A percentile compares a stretch with the other conserved stretches of the same genome.
Conservation (phyloP, 1,140 invertebrate species). For the Meloidogyne exigua region DNA sequence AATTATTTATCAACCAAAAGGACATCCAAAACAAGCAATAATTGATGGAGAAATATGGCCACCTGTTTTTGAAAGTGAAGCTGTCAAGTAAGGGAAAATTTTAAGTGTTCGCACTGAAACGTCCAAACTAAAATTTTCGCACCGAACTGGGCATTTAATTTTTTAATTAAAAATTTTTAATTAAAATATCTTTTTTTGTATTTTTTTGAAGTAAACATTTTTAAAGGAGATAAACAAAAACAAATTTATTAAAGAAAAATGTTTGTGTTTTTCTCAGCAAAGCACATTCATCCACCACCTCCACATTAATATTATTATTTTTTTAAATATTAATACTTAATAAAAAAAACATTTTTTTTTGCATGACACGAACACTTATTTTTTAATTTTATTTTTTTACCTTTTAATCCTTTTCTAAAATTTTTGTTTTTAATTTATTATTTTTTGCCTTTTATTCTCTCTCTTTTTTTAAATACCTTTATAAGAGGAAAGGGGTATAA, state of each 20-base stretch:
- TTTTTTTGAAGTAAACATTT: neutral
- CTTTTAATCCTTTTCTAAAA: too few species aligned
- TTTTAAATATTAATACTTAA: too few species aligned
- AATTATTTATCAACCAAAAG: slow-evolving; percentile 47
- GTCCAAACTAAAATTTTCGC: too few species aligned
- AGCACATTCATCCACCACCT: neutral
- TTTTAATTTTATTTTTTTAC: neutral
- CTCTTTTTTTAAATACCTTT: too few species aligned
- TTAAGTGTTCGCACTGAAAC: neutral
- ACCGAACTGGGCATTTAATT: neutral
- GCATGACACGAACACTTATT: slow-evolving; percentile 2
- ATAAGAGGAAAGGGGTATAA: neutral
- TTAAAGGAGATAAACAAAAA: neutral
- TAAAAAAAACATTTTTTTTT: neutral
- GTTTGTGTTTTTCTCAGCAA: neutral
- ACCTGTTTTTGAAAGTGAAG: slow-evolving; percentile 57
- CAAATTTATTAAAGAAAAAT: neutral
- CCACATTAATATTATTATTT: too few species aligned
- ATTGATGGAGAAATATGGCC: slow-evolving; percentile 63
- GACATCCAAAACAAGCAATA: slow-evolving; percentile 55
- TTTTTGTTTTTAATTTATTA: too few species aligned
- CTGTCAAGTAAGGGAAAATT: slow-evolving; percentile 17
- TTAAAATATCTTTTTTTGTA: neutral
- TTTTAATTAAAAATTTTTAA: slow-evolving; percentile 1
- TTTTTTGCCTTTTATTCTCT: too few species aligned